Base-by-base conservation (phyloP, 2,797 vertebrate species). In the Eutrigla gurnardus region DNA sequence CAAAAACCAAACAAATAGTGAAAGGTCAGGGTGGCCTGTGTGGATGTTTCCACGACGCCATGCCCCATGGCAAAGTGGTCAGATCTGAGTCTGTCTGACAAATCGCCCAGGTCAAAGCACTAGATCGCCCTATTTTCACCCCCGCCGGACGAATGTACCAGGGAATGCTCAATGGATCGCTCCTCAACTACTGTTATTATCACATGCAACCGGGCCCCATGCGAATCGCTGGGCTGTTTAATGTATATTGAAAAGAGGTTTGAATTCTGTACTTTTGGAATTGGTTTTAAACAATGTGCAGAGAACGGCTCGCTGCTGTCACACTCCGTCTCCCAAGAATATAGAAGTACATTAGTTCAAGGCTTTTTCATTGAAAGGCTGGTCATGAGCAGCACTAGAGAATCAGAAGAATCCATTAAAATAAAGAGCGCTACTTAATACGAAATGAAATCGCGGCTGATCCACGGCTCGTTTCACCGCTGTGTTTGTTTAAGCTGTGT, bases 1-100 rank as follows among this genome's bases (percentile, higher is more conserved):
- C 39, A 64, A 55, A 69, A 68, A 67, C 39, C 52, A 53, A 17
- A 39, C 12, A 57, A 17, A 42, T 42, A 33, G 35, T 12, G n/a
- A 80, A 88, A 86, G 82, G 80, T 88, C 82, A 80, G 15, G 25
- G 33, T 77, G 72, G 69, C 54, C 78, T 83, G 17, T 77, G 78
- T 81, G 69, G 50, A 67, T 85, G 72, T 83, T 76, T 66, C 61
- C 55, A 73, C 49, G 4, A 65, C 64, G 71, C 60, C 53, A 59
- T 50, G 39, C 60, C 77, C 82, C 54, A 50, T 81, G 80, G 80
- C 75, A 25, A 73, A 86, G 39, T 25, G 69, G 76, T 81, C 72
- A 87, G 75, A 88, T 85, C 66, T 13, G 35, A 75, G 71, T 66
- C 25, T 73, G 65, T 81, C 65, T 81, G 75, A 86, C 73, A 73